phyloP scores from a whole-genome alignment of 2,113 vertebrate species.

The Cynocephalus volans region DNA sequence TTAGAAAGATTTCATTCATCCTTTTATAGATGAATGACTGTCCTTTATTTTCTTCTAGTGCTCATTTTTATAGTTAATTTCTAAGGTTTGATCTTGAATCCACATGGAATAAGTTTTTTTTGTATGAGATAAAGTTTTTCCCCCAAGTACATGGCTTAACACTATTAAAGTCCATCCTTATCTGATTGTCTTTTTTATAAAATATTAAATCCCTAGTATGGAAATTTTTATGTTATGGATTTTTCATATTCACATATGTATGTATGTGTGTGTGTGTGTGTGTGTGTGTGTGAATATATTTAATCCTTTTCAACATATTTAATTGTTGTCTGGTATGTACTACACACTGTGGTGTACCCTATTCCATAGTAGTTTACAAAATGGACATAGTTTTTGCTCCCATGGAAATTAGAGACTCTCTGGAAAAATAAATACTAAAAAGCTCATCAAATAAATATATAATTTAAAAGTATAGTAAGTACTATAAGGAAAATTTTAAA shows the following conservation, averaged over 20 bases:
- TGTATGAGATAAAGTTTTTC: background rate
- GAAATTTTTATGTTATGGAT: background rate
- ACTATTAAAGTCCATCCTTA: background rate
- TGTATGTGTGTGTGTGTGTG: background rate
- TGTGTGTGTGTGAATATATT: background rate
- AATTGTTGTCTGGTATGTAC: background rate
- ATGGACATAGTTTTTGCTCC: background rate
- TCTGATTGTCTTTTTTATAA: background rate
- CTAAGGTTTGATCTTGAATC: background rate
- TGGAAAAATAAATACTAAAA: background rate
- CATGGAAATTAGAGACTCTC: background rate
- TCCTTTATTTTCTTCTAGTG: background rate
- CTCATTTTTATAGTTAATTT: conserved; percentile 4
- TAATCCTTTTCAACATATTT: background rate
- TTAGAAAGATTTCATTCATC: background rate
- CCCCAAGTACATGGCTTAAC: background rate
- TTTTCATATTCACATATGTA: background rate
- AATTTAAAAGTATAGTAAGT: background rate
- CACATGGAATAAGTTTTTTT: background rate
- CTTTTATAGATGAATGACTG: background rate
- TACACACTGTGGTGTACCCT: background rate
- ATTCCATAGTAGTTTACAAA: background rate
- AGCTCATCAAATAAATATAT: background rate
- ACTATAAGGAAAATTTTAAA: background rate
- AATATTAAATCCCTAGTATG: background rate